Evolutionary conservation across 2,888 invertebrate genomes (phyloP), one percentile per base, ranked within the genome.

Genomic region (Dicycla oo): DNA sequence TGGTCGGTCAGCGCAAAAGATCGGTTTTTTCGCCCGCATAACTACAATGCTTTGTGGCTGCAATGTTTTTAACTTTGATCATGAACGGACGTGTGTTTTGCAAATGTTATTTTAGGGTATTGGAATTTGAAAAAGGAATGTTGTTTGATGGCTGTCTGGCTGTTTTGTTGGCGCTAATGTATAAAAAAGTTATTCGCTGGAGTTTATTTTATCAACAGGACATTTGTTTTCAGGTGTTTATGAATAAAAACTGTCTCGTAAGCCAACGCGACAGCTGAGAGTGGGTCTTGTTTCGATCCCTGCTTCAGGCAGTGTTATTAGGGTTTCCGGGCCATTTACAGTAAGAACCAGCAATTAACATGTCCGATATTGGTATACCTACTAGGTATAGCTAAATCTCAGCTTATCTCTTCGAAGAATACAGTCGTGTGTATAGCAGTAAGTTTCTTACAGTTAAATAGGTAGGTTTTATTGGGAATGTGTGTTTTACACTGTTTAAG

Each of bases 1-100:
- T 86, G 86, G 75, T 45, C 57, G 80, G 86, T 86, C 86, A 86
- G 87, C 74, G 83, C 49, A 81, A 87, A 87, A 76, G 80, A 81
- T 81, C 73, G 78, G 61, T 71, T 79, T 84, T 86, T 82, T 73
- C 61, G 66, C 87, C 87, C 87, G 87, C 81, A 86, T 84, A 63
- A 73, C 58, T 49, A 69, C 61, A 72, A 34, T 56, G 58, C 54
- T 81, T 79, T 79, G 81, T 81, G 56, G 63, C 23, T 75, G 76
- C 81, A 80, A 69, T 73, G 77, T 68, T 70, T 77, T 70, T 65
- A 61, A 70, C 73, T 80, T 71, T 68, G 65, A 78, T 68, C 71
- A 54, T 66, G 54, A 64, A 40, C 43, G 64, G 30, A 63, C 57
- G 56, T 69, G 66, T 63, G 64, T 69, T 80, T 79, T 60, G 67